Conservation (phyloP, 2,113 vertebrate genomes). For the Leucoraja erinaceus region DNA sequence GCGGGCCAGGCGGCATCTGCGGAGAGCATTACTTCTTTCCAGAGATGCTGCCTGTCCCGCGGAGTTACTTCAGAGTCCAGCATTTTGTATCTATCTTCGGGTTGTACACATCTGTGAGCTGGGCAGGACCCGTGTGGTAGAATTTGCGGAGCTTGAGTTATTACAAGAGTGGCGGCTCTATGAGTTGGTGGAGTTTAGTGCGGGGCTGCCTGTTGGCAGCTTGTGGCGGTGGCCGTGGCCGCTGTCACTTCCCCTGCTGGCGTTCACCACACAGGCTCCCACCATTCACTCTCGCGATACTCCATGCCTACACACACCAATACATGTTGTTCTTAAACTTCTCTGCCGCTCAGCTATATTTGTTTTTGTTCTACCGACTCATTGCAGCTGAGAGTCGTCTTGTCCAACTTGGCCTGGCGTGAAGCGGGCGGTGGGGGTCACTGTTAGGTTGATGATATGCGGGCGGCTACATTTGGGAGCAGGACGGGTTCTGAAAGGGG, state of each 20-base stretch:
- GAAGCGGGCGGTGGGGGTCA: not conserved
- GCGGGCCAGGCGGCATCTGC: too few relatives aligned
- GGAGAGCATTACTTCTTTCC: too few relatives aligned
- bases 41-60: too few relatives aligned
- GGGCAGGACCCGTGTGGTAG: too few relatives aligned
- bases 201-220: not conserved
- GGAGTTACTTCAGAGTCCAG: too few relatives aligned
- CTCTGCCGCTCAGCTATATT: not conserved
- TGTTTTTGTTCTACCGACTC: not conserved
- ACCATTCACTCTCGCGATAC: not conserved
- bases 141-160: not conserved
- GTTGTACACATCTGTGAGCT: too few relatives aligned
- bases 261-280: too few relatives aligned
- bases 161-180: too few relatives aligned
- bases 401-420: not conserved
- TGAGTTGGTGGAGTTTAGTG: not conserved
- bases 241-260: too few relatives aligned
- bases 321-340: not conserved
- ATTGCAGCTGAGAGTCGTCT: not conserved
- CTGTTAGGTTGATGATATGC: not conserved
- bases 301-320: too few relatives aligned
- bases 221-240: too few relatives aligned
- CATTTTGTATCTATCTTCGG: too few relatives aligned
- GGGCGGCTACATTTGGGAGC: not conserved
- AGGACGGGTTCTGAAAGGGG: not conserved